Evolutionary conservation across 2,888 invertebrate genomes (phyloP).

Genomic region (Synergus laeviventris): DNA sequence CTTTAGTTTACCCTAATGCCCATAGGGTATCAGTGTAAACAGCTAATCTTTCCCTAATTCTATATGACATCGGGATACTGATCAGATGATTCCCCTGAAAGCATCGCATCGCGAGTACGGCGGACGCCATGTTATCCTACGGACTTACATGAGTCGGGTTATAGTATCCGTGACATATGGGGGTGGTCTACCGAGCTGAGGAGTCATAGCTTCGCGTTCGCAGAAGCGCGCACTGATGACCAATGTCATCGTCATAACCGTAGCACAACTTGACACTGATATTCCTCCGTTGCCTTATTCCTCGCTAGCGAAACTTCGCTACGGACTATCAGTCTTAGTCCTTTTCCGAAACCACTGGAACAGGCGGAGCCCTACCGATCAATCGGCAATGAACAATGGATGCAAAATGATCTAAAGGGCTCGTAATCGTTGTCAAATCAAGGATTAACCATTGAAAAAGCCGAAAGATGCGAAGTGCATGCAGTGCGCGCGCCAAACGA

Average conservation of each 20-base stretch:
- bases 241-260: constrained; percentile 29
- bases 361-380: not conserved
- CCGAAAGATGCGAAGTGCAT: constrained; percentile 52
- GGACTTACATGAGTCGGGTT: constrained; percentile 32
- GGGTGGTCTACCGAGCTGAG: constrained; percentile 33
- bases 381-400: not conserved
- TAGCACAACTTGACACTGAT: constrained; percentile 31
- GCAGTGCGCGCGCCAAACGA: constrained; percentile 58
- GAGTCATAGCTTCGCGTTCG: constrained; percentile 11
- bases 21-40: not conserved
- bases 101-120: not conserved
- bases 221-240: constrained; percentile 31
- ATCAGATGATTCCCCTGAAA: constrained; percentile 24
- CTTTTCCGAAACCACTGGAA: not conserved
- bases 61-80: not conserved
- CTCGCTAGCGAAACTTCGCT: constrained; percentile 2
- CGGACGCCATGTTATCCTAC: constrained; percentile 32
- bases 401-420: not conserved
- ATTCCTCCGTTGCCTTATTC: constrained; percentile 18
- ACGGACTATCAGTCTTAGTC: not conserved
- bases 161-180: constrained; percentile 34
- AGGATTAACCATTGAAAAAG: constrained; percentile 1
- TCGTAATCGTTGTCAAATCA: not conserved
- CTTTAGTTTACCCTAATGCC: not conserved
- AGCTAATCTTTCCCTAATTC: not conserved